phyloP scores from a whole-genome alignment of 2,888 invertebrate genomes.

The Dasypolia templi region DNA sequence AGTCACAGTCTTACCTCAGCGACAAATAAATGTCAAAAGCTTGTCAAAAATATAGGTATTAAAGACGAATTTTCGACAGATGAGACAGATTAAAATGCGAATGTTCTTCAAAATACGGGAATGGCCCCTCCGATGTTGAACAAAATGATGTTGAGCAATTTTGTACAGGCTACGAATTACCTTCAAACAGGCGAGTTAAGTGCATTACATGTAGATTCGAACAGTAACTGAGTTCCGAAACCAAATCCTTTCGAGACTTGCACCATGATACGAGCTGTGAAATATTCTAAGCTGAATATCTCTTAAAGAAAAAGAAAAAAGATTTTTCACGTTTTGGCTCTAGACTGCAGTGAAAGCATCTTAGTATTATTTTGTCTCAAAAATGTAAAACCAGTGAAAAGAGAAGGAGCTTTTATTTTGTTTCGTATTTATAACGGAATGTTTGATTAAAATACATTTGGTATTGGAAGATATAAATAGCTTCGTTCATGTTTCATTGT shows the following conservation, averaged over 20 bases:
- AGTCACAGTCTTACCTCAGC: no score
- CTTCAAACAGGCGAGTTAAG: slow-evolving; percentile 34
- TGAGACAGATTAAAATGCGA: no score
- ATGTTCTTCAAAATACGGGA: no score
- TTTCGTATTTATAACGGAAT: slow-evolving; percentile 4
- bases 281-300: slow-evolving; percentile 37
- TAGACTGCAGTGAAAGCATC: slow-evolving; percentile 20
- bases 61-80: no score
- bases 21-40: no score
- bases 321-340: slow-evolving; percentile 18
- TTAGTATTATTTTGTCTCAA: slow-evolving; percentile 23
- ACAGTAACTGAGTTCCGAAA: slow-evolving; percentile 51
- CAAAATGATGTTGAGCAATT: slow-evolving; percentile 57
- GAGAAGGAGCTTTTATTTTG: slow-evolving; percentile 1
- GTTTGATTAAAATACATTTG: slow-evolving; percentile 1
- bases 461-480: not conserved
- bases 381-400: slow-evolving; percentile 17
- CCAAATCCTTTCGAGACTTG: slow-evolving; percentile 42
- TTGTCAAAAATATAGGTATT: no score
- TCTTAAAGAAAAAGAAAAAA: slow-evolving; percentile 37
- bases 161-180: slow-evolving; percentile 35
- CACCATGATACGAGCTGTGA: slow-evolving; percentile 37
- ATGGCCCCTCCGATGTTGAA: no score
- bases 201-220: slow-evolving; percentile 52
- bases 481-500: not conserved